phyloP scores from a whole-genome alignment of 2,888 invertebrate genomes.

The Philhelius pedissequus region DNA sequence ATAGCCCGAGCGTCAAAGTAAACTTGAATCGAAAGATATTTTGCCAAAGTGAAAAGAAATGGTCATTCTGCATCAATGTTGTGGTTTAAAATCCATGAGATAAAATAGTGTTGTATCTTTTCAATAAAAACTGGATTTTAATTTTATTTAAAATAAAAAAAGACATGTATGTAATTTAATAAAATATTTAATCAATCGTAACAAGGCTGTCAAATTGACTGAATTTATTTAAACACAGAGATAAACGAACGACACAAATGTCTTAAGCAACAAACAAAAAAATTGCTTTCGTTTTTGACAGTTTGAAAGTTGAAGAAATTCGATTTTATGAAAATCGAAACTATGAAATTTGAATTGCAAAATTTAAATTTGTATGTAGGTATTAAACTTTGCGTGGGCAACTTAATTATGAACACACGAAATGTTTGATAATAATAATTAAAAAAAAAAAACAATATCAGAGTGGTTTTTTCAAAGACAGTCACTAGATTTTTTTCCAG shows the following conservation, averaged over 20 bases:
- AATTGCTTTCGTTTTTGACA: neutral
- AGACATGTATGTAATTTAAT: conserved; percentile 28
- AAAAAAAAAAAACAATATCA: neutral
- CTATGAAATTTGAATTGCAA: conserved; percentile 40
- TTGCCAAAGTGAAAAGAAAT: neutral
- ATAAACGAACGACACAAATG: neutral
- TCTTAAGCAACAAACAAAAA: neutral
- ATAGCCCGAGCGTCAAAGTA: neutral
- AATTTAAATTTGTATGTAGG: neutral
- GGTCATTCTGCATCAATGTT: neutral
- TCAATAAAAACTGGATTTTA: conserved; percentile 14
- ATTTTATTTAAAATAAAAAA: neutral
- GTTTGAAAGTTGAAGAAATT: neutral
- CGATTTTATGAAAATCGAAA: neutral
- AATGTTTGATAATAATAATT: neutral
- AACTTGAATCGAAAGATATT: neutral
- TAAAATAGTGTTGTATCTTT: neutral
- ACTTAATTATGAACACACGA: neutral
- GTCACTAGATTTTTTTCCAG: neutral
- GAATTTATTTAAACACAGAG: neutral
- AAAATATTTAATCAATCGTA: conserved; percentile 33
- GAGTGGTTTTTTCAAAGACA: neutral
- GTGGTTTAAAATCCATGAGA: neutral
- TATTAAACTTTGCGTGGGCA: conserved; percentile 23
- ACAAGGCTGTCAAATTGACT: conserved; percentile 32